These are phyloP conservation scores for Columba janthina DNA, from an alignment of 2,113 vertebrate genomes.

Conservation along the genomic window DNA sequence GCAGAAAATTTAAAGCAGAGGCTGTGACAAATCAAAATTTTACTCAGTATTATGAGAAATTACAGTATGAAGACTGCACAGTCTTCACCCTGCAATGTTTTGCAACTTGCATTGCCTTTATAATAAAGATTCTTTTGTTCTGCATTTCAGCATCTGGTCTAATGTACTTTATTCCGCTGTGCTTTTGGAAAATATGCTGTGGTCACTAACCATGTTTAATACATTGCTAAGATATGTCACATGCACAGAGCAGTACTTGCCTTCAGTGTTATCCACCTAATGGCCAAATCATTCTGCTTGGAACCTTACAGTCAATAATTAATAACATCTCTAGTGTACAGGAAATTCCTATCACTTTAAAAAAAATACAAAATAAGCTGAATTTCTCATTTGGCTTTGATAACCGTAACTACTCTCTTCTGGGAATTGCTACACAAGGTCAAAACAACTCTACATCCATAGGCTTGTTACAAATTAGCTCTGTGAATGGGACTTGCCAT, in stretches of 20 bases:
- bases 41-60: neutral
- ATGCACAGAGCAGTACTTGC: neutral
- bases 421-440: neutral
- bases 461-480: constrained; percentile 4
- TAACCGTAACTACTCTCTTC: neutral
- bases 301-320: neutral
- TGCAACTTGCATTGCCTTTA: neutral
- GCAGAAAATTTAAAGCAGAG: neutral
- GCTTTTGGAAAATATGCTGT: constrained; percentile 66
- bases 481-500: neutral
- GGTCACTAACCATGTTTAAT: constrained; percentile 38
- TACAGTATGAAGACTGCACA: neutral
- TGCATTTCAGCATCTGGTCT: constrained; percentile 53
- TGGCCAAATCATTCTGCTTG: neutral
- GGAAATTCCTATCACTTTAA: neutral
- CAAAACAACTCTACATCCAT: neutral
- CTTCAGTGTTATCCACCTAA: neutral
- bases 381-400: constrained; percentile 5
- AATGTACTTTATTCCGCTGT: constrained; percentile 40
- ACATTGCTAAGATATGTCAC: constrained; percentile 33
- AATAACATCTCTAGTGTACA: neutral
- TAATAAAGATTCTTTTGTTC: constrained; percentile 44
- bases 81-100: neutral
- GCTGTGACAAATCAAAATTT: neutral
- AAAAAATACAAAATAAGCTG: neutral